These are phyloP conservation scores for Notarius quadriscutis DNA, from an alignment of 2,113 vertebrate species.

Conservation along the genomic window DNA sequence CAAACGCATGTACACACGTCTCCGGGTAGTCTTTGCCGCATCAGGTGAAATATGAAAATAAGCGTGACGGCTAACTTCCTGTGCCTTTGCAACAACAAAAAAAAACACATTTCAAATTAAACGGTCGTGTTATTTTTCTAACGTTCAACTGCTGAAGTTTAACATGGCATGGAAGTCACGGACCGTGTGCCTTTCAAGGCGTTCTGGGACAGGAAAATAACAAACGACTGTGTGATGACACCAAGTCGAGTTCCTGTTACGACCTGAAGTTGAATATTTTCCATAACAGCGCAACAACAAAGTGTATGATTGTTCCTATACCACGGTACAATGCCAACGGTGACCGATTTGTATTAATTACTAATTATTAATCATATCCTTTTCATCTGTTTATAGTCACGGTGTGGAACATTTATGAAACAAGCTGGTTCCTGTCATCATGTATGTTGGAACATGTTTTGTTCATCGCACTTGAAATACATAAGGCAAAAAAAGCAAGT, in stretches of 20 bases:
- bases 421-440: background rate
- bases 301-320: background rate
- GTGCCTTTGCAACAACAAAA: background rate
- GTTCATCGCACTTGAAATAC: background rate
- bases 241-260: background rate
- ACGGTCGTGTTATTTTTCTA: background rate
- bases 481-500: background rate
- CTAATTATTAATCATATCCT: background rate
- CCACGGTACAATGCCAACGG: background rate
- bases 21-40: background rate
- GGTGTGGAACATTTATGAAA: background rate
- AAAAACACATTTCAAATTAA: background rate
- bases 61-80: background rate
- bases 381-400: background rate
- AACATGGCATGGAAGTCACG: no score
- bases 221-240: background rate
- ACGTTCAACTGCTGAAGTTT: background rate
- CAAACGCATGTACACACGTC: background rate
- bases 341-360: background rate
- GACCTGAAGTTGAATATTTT: no score
- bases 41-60: slow-evolving; percentile 15
- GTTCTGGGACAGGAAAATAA: background rate
- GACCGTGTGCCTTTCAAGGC: background rate
- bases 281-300: background rate
- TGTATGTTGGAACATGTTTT: background rate